Conservation (phyloP, 2,797 vertebrate genomes). For the Danio tinwini region DNA sequence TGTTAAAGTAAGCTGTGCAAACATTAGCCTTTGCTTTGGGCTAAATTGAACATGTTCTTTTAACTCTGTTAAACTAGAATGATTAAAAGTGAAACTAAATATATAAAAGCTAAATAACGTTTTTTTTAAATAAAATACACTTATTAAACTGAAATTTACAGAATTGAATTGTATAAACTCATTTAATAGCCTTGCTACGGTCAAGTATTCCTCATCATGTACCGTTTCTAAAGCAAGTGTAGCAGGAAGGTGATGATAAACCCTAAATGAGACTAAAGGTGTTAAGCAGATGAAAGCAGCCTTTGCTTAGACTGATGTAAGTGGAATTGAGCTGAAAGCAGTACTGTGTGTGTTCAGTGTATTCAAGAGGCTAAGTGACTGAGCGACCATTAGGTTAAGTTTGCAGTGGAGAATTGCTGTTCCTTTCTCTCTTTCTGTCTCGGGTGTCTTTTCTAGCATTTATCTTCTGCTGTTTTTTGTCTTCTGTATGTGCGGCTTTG, state of each 20-base stretch:
- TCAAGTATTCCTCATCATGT: not conserved
- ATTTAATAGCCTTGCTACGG: no score
- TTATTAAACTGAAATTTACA: no score
- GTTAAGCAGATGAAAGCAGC: conserved; percentile 25
- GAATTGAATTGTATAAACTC: no score
- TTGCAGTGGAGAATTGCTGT: conserved; percentile 39
- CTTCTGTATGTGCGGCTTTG: conserved; percentile 25
- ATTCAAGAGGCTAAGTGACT: not conserved
- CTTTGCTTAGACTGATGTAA: conserved; percentile 7
- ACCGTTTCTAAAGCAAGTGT: conserved; percentile 5
- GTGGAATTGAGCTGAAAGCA: conserved; percentile 20
- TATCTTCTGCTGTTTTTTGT: conserved; percentile 22
- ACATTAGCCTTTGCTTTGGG: no score
- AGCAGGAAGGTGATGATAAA: conserved; percentile 28
- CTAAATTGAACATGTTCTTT: no score
- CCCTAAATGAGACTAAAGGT: conserved; percentile 39
- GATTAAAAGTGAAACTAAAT: no score
- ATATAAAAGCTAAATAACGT: no score
- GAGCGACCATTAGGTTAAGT: not conserved
- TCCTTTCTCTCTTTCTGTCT: conserved; percentile 31
- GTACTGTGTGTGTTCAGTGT: not conserved
- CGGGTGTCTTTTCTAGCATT: conserved; percentile 25
- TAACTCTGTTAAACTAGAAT: no score
- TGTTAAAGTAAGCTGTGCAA: no score
- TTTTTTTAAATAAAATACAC: no score